phyloP scores from a whole-genome alignment of 2,797 vertebrate species.

The Anniella stebbinsi region DNA sequence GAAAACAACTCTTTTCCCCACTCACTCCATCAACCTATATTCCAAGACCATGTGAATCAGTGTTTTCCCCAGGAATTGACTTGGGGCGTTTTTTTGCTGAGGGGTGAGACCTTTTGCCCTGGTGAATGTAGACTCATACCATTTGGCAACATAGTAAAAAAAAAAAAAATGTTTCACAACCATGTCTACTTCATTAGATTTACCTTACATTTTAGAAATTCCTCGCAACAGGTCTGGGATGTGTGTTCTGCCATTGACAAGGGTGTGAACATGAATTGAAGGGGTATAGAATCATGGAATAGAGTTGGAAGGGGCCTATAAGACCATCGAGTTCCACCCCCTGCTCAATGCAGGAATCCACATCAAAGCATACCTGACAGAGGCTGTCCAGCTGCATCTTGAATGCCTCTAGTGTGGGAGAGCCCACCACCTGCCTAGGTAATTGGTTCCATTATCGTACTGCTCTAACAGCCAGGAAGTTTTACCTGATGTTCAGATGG shows the following conservation, averaged over 20 bases:
- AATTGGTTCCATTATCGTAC: too few relatives aligned
- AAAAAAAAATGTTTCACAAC: not conserved
- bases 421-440: too few relatives aligned
- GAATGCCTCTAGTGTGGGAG: too few relatives aligned
- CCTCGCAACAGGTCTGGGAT: not conserved
- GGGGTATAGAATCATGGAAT: not conserved
- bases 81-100: not conserved
- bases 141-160: not conserved
- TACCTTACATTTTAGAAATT: not conserved
- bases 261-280: too few relatives aligned
- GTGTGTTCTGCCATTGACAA: not conserved
- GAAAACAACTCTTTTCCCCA: not conserved
- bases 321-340: too few relatives aligned
- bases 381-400: too few relatives aligned
- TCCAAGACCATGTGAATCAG: not conserved
- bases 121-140: not conserved
- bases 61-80: not conserved
- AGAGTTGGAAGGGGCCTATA: not conserved
- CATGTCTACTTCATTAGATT: not conserved
- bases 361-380: too few relatives aligned
- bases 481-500: too few relatives aligned
- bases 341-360: too few relatives aligned
- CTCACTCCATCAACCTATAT: not conserved
- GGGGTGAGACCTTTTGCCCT: not conserved
- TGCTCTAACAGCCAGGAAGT: too few relatives aligned